A percentile compares a stretch with the other conserved stretches of the same genome.
These are phyloP conservation scores for Jaculus jaculus DNA, from an alignment of 2,113 vertebrate genomes.

Conservation along the genomic window DNA sequence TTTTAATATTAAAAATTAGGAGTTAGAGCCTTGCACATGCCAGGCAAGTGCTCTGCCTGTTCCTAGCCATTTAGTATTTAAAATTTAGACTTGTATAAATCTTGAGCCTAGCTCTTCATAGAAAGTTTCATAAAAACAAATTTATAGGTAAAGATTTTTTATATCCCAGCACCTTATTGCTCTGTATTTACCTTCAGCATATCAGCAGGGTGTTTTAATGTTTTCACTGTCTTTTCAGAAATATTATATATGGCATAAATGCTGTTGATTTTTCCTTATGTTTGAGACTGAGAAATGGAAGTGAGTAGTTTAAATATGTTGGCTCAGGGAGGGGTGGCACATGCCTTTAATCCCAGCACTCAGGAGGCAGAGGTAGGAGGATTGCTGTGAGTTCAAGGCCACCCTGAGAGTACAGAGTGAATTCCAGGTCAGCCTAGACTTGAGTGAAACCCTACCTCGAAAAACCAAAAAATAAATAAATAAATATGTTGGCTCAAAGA, in stretches of 20 bases:
- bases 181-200: not conserved
- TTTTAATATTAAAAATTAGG: not conserved
- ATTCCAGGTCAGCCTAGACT: no score
- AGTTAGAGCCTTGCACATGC: not conserved
- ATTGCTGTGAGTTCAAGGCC: no score
- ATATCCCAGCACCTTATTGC: not conserved
- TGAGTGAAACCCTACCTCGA: no score
- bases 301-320: not conserved
- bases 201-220: not conserved
- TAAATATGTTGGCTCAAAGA: not conserved
- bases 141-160: not conserved
- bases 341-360: no score
- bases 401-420: no score
- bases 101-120: not conserved
- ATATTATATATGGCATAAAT: not conserved
- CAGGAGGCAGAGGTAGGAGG: no score
- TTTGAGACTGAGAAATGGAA: not conserved
- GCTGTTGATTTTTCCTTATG: no score
- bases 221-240: not conserved
- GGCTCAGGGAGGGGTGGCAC: no score
- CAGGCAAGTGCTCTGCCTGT: not conserved
- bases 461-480: no score
- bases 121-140: not conserved
- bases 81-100: not conserved
- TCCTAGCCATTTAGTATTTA: not conserved